These are phyloP conservation scores for Campylomormyrus tamandua DNA, from an alignment of 2,113 vertebrate species.

Conservation along the genomic window DNA sequence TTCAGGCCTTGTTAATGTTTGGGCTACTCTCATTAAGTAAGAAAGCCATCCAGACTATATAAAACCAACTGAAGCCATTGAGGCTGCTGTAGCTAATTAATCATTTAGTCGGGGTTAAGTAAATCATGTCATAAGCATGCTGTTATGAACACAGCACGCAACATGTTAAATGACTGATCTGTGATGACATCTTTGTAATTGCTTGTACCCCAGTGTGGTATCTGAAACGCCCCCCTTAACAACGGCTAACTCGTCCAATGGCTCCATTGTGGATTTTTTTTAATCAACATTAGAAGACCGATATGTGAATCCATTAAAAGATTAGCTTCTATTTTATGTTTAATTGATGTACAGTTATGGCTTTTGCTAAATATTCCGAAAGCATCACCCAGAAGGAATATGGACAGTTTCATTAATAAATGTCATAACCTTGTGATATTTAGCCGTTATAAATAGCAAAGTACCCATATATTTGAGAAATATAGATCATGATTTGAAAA, in stretches of 20 bases:
- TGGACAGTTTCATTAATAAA: conserved; percentile 38
- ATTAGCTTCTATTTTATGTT: conserved; percentile 10
- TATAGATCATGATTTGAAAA: conserved; percentile 10
- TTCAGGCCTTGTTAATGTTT: not conserved
- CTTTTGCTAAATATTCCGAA: conserved; percentile 42
- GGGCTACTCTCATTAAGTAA: not conserved
- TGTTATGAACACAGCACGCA: conserved; percentile 10
- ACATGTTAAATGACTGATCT: conserved; percentile 5
- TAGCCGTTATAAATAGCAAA: conserved; percentile 41
- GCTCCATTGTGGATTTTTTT: not conserved
- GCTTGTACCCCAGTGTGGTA: not conserved
- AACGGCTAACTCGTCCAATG: not conserved
- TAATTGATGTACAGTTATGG: conserved; percentile 35
- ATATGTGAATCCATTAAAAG: not conserved
- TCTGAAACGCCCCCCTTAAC: not conserved
- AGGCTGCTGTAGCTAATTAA: not conserved
- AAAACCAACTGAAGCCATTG: not conserved
- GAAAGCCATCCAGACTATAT: not conserved
- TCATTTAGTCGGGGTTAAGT: conserved; percentile 11
- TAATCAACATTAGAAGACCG: not conserved
- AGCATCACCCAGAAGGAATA: conserved; percentile 37
- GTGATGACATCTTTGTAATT: not conserved
- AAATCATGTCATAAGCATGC: not conserved
- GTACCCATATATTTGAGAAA: conserved; percentile 25
- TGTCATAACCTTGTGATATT: conserved; percentile 49